Evolutionary conservation across 1,140 invertebrate genomes (phyloP).

Genomic region (Listronotus oregonensis): DNA sequence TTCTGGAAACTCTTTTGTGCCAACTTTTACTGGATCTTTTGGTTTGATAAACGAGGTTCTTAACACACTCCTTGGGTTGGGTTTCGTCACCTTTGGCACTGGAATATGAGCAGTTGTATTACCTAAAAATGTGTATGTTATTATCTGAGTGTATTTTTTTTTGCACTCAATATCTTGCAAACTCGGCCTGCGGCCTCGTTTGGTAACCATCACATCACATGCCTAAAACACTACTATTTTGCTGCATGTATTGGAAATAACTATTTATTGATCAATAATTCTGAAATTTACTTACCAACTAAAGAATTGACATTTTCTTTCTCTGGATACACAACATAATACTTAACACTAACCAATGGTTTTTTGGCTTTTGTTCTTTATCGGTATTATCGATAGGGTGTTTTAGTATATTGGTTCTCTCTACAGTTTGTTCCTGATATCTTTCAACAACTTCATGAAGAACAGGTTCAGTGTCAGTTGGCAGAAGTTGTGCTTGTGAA

Average conservation of each 20-base stretch:
- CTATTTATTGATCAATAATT: no score
- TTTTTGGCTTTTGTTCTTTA: conserved; percentile 28
- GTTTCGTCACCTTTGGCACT: conserved; percentile 17
- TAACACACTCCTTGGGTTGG: conserved; percentile 48
- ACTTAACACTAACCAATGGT: conserved; percentile 27
- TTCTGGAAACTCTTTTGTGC: conserved; percentile 5
- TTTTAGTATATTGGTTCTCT: conserved; percentile 38
- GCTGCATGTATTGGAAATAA: no score
- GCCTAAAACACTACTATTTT: no score
- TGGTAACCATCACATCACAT: no score
- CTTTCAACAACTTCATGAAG: conserved; percentile 1
- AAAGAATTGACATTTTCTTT: conserved; percentile 47
- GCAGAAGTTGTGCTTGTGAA: no score
- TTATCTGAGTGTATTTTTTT: neutral
- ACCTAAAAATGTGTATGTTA: conserved; percentile 1
- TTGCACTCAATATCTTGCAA: no score
- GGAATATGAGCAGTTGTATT: neutral
- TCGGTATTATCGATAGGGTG: conserved; percentile 16
- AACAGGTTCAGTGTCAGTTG: neutral
- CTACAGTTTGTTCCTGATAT: neutral
- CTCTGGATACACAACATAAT: conserved; percentile 46
- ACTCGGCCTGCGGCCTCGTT: no score
- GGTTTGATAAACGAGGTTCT: conserved; percentile 35
- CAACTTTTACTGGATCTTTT: neutral
- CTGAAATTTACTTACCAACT: neutral